These are phyloP conservation scores for Laticauda laticaudata DNA, from an alignment of 2,113 vertebrate genomes.

Conservation along the genomic window DNA sequence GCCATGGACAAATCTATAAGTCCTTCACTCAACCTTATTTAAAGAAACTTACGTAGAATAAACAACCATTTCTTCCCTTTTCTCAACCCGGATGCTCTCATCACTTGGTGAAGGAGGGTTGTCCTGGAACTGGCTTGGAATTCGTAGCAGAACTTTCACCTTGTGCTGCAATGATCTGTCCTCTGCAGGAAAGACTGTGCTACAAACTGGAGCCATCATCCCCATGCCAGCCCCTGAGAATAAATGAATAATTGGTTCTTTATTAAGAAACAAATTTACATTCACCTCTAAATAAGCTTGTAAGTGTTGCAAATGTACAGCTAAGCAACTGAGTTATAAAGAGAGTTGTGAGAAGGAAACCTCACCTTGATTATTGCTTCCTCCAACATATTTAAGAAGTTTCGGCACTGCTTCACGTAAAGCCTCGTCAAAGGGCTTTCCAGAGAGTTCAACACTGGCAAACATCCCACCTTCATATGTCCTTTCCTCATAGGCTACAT, in stretches of 20 bases:
- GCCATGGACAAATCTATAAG: neutral
- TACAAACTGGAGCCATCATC: conserved; percentile 81
- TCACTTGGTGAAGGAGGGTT: conserved; percentile 77
- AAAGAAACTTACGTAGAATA: conserved; percentile 79
- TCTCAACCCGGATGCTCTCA: conserved; percentile 77
- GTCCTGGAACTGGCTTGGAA: conserved; percentile 79
- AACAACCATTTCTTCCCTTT: conserved; percentile 81
- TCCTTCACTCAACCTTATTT: neutral
- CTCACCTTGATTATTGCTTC: conserved; percentile 85
- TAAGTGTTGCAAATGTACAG: neutral
- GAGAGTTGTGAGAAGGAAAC: accelerated
- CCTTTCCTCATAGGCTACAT: conserved; percentile 84
- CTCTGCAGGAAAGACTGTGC: conserved; percentile 81
- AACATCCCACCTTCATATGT: conserved; percentile 78
- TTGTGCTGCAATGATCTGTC: conserved; percentile 82
- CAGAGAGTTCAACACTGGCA: conserved; percentile 76
- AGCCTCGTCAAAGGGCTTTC: conserved; percentile 84
- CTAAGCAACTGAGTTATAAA: accelerated
- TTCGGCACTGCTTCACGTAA: conserved; percentile 81
- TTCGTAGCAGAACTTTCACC: conserved; percentile 79
- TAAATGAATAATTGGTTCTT: conserved; percentile 3
- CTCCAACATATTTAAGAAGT: conserved; percentile 87
- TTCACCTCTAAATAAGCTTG: neutral
- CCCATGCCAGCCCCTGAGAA: conserved; percentile 82
- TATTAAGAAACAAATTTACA: neutral